Base-by-base conservation (phyloP, 2,888 invertebrate species). In the Troilus luridus region DNA sequence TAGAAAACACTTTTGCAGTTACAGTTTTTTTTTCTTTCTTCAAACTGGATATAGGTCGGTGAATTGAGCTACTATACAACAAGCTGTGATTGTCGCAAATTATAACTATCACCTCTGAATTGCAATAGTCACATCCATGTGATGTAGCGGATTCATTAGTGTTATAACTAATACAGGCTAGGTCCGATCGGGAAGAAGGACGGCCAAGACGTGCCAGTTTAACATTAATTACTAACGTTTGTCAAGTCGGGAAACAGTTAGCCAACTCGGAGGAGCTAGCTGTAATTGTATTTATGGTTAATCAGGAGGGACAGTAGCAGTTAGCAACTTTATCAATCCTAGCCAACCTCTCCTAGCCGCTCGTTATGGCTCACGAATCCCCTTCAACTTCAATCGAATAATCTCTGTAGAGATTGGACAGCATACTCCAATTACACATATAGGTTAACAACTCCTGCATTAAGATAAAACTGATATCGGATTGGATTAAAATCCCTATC, bases 251-350 rank as follows among this genome's bases (percentile, higher is more conserved):
- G 17, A 89, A 89, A 56, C 59, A 67, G 89, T 89, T 89, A 41
- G 56, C 27, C 41, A 89, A 89, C 64, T 89, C 64, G 67, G 62
- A 85, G 85, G 56, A 85, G 60, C 67, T 89, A 67, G 27, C 89
- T 64, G 41, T 89, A 89, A 89, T 89, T 89, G 62, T 89, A 89
- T 89, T 89, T 89, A 89, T 89, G 89, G 89, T 89, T 89, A 89
- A 89, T 89, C 89, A 89, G 67, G 62, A 62, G 64, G 89, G 54
- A 89, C 89, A 62, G 64, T 54, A 62, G 64, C 89, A 89, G 89
- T 89, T 89, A 89, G 64, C 21, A 89, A 89, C 89, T 89, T 89
- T 89, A 89, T 89, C 89, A 89, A 89, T 89, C 89, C 89, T 60
- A 54, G 89, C 89, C 54, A 41, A 54, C 89, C 54, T 64, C 89